These are phyloP conservation scores for Aegotheles bennettii DNA, from an alignment of 2,113 vertebrate species.

Conservation along the genomic window DNA sequence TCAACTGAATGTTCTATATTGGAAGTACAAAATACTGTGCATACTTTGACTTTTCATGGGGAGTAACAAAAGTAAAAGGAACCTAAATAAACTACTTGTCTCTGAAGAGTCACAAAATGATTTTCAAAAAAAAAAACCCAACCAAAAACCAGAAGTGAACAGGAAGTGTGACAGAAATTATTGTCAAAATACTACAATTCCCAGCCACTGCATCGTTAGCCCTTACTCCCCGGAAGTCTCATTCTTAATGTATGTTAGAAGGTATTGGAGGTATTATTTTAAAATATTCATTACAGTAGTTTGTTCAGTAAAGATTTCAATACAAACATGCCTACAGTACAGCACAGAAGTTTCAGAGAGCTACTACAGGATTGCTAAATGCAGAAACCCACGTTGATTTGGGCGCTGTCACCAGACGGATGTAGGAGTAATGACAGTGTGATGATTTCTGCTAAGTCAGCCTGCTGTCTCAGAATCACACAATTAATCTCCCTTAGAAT, in stretches of 20 bases:
- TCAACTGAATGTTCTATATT: neutral
- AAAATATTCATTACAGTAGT: neutral
- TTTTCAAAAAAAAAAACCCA: neutral
- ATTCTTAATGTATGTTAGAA: neutral
- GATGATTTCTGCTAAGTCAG: constrained; percentile 20
- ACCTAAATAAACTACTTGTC: neutral
- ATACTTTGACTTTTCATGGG: neutral
- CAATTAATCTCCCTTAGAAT: constrained; percentile 20
- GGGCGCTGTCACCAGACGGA: neutral
- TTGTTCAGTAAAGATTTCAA: neutral
- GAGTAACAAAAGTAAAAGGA: neutral
- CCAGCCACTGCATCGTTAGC: neutral
- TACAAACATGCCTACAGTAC: neutral
- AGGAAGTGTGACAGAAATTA: neutral
- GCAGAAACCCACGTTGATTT: neutral
- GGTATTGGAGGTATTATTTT: neutral
- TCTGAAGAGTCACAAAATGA: neutral
- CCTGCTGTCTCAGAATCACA: constrained; percentile 1
- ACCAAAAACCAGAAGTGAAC: neutral
- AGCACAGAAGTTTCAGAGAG: neutral
- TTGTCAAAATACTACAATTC: neutral
- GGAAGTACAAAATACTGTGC: neutral
- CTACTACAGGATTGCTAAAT: neutral
- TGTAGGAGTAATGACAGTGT: constrained; percentile 17
- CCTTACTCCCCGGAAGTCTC: neutral